Percentiles rank a stretch among this genome's conserved stretches.
Evolutionary conservation across 2,888 invertebrate genomes (phyloP).

Genomic region (Drosophila lacicola): DNA sequence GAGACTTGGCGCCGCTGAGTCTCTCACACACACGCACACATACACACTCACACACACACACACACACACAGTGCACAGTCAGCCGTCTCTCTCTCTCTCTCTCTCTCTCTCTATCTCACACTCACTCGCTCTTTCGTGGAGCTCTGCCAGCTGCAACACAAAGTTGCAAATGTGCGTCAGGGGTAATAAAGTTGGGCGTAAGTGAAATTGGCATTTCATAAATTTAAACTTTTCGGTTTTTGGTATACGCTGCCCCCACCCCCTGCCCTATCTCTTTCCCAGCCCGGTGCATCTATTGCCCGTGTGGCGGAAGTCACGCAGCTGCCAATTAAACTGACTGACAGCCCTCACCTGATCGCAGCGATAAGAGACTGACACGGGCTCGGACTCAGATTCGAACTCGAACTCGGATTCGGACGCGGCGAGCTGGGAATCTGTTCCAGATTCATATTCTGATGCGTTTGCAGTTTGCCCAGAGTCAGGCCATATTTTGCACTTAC

Average conservation of each 20-base stretch:
- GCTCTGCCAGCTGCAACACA: constrained; percentile 69
- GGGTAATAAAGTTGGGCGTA: constrained; percentile 83
- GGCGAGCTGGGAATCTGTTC: not conserved
- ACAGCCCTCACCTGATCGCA: constrained; percentile 31
- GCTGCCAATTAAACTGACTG: constrained; percentile 51
- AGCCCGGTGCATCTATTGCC: not conserved
- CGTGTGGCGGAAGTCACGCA: constrained; percentile 29
- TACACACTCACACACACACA: not conserved
- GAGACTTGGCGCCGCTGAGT: constrained; percentile 54
- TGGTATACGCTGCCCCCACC: not conserved
- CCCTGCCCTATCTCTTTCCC: not conserved
- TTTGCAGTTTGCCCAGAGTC: constrained; percentile 3
- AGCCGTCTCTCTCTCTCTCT: not conserved
- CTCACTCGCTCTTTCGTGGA: not conserved
- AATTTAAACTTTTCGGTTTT: constrained; percentile 68
- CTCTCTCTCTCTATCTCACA: not conserved
- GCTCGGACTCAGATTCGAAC: not conserved
- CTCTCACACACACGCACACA: constrained; percentile 13
- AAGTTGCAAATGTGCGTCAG: constrained; percentile 83
- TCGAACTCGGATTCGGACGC: not conserved
- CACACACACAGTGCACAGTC: not conserved
- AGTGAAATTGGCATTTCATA: constrained; percentile 83
- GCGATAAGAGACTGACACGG: constrained; percentile 29
- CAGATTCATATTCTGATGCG: constrained; percentile 4
- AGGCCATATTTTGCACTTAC: constrained; percentile 47